Base-by-base conservation (phyloP, 1,140 invertebrate species). In the Coelopa frigida region DNA sequence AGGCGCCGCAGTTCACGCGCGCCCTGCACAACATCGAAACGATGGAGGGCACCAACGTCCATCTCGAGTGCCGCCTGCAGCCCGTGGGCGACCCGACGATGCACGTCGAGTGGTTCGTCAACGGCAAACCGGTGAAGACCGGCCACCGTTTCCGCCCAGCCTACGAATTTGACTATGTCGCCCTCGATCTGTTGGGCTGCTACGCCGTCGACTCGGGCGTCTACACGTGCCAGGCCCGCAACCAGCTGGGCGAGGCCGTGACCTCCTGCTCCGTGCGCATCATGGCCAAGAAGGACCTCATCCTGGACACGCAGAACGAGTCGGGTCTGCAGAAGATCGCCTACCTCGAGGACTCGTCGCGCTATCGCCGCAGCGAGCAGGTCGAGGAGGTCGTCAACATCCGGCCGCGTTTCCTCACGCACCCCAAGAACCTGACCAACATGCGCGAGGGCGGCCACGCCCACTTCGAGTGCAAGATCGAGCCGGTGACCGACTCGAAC, bases 91-190 rank as follows among this genome's bases (percentile, higher is more conserved):
- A 99, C 72, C 82, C 91, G 1, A 85, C 83, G 5, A 95, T 99
- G 91, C 84, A 79, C 66, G 87, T 99, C 5, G 93, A 98, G 55
- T 99, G 96, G 96, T 89, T 94, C 62, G 87, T 91, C 18, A 96
- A 99, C 72, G 94, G 93, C 33, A 75, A 83, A 53, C 88, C 85
- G 15, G 82, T 91, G 4, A 86, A 83, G 68, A 86, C 83, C 27
- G 93, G 94, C 12, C 92, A 96, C 67, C 80, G 95, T 48, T 98
- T 97, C 75, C 80, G 91, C 70, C 93, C 94, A 36, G 87, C 91
- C 3, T 90, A 96, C 70, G 95, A 99, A 72, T 97, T 99, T 70
- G 95, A 97, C 64, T 96, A 96, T 64, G 94, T 98, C 6, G 90
- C 92, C 26, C 72, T 99, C 21, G 95, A 98, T 70, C 82, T 99